Evolutionary conservation across 1,140 invertebrate genomes (phyloP).

Genomic region (Lordiphosa stackelbergi): DNA sequence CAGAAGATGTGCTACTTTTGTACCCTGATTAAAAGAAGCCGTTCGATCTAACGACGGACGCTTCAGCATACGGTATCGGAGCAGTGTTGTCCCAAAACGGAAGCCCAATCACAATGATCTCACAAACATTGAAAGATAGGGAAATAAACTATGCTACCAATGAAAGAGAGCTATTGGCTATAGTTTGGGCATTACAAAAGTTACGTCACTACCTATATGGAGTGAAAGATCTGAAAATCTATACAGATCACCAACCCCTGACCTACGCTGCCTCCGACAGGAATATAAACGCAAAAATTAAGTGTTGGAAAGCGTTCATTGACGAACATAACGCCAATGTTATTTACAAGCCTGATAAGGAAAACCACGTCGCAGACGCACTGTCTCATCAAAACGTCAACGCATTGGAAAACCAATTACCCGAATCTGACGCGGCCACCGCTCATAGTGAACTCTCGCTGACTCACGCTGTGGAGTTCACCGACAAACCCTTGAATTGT

Average conservation of each 20-base stretch:
- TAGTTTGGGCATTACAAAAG: conserved; percentile 1
- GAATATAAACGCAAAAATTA: conserved; percentile 14
- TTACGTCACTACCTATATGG: conserved; percentile 6
- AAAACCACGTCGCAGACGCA: no score
- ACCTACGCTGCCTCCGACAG: conserved; percentile 10
- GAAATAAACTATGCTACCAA: conserved; percentile 5
- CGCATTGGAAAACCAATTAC: no score
- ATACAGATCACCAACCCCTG: conserved; percentile 15
- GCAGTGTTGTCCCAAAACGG: neutral
- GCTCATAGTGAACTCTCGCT: no score
- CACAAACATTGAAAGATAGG: neutral
- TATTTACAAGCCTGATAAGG: no score
- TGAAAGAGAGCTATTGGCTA: neutral
- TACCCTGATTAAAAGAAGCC: no score
- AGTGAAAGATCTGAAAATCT: conserved; percentile 10
- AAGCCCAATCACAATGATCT: conserved; percentile 1
- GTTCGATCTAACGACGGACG: no score
- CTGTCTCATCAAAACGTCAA: no score
- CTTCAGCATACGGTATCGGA: no score
- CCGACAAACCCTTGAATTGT: no score
- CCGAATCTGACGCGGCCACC: no score
- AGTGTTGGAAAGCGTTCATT: conserved; percentile 15
- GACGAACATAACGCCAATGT: neutral
- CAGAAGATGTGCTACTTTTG: no score
- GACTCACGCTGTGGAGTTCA: no score